Evolutionary conservation across 2,113 vertebrate species (phyloP), one percentile per base, ranked within the genome.

Genomic region (Crotalus helleri): DNA sequence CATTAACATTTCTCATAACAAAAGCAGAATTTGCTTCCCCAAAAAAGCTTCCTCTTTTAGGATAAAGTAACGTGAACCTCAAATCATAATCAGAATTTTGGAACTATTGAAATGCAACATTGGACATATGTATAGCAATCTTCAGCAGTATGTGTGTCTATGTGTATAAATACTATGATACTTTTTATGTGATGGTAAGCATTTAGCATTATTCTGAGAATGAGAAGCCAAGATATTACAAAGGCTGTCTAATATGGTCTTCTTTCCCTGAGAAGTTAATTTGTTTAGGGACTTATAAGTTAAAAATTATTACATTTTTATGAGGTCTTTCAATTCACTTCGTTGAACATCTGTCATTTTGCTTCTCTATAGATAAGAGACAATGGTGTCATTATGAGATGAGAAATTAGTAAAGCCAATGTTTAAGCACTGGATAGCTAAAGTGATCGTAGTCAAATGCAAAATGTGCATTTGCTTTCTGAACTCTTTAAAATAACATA

Each of bases 91-190:
- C 95, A 95, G 90, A 0, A 57, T 95, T 93, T 91, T 92, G 92
- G 95, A 96, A 96, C 96, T 96, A 96, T 44, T 95, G 92, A 95
- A 94, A 94, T 95, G 95, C 95, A 96, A 29, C 59, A 69, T 21
- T 33, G 26, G 17, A 87, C 49, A 51, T 58, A 85, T 87, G 1
- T 23, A 44, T 46, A 21, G 15, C n/a, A 55, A 74, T 51, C 89
- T 44, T 91, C 4, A 87, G 81, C 64, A 44, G 6, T 81, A 39
- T 81, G 17, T 44, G 2, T 81, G 3, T 44, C 15, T 64, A 6
- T 49, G 55, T 57, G 55, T 58, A 10, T 89, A 51, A n/a, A 85
- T 95, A 93, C 87, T 0, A 0, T 29, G 89, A 90, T 24, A 39
- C 93, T 96, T 93, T 81, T 69, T 91, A 55, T 94, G 81, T 95